Base-by-base conservation (phyloP, 1,140 invertebrate genomes). In the Drosophila quadrilineata region DNA sequence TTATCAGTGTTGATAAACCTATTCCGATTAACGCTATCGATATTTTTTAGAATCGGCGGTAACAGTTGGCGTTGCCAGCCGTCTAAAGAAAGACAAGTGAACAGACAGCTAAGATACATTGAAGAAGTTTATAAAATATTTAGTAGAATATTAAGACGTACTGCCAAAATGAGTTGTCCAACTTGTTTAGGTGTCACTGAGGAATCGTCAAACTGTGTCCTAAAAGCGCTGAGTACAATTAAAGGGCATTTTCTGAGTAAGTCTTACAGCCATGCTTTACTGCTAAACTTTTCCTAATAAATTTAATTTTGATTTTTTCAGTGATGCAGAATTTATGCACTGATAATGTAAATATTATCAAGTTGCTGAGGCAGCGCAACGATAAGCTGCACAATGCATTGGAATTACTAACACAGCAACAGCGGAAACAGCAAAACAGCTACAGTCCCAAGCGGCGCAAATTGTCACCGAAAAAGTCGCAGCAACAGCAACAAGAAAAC, bases 211-310 rank as follows among this genome's bases (percentile, higher is more conserved):
- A 70, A 69, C 21, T 82, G 72, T 10, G 28, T 82, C 14, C n/a
- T 62, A 4, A 56, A 38, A 6, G 75, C 75, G 0, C 6, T 80
- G 40, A 71, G 75, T 6, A 62, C 29, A 0, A 48, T 82, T 4
- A 84, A 60, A 36, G 24, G 53, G 9, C 76, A 82, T 19, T 71
- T 80, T 16, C 33, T 65, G 4, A 67, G 76, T 82, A 65, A 76
- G 52, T 22, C 6, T 6, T 6, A 3, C 1, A n/a, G n/a, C n/a
- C n/a, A n/a, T 33, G 17, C 3, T 24, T 24, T 24, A 24, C n/a
- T 8, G 29, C 2, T 29, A 8, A 38, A 19, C 5, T 31, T 31
- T n/a, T 14, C 21, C 19, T 22, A 10, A 3, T 41, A 1, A 5
- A 2, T 14, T 43, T 9, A 16, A 17, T 8, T 6, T 19, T 12